Percentiles rank a stretch among this genome's conserved stretches.
phyloP scores from a whole-genome alignment of 2,888 invertebrate genomes.

The Pedicia rivosa region DNA sequence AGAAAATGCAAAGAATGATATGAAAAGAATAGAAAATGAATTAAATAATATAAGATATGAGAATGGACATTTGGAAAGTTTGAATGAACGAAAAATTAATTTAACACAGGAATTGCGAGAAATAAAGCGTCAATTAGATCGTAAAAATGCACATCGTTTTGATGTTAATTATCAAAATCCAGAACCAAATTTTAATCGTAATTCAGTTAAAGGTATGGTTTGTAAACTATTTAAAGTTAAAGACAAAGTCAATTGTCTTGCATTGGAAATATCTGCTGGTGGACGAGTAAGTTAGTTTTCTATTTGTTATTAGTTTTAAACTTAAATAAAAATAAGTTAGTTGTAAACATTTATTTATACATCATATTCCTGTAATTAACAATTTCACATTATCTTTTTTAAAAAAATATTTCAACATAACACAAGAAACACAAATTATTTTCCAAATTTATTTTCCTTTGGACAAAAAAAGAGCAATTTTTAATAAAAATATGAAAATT shows the following conservation, averaged over 20 bases:
- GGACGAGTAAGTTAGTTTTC: constrained; percentile 53
- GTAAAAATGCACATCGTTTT: constrained; percentile 22
- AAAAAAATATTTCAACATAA: not conserved
- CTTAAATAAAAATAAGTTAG: constrained; percentile 5
- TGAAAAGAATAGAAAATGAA: constrained; percentile 17
- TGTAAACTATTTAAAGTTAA: constrained; percentile 61
- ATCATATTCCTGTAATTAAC: constrained; percentile 7
- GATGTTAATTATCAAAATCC: constrained; percentile 65
- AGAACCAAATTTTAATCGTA: constrained; percentile 49
- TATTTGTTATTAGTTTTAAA: not conserved
- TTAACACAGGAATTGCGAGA: constrained; percentile 39
- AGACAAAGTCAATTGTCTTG: constrained; percentile 53
- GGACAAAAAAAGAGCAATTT: too few relatives aligned
- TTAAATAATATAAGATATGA: constrained; percentile 40
- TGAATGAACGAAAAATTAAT: constrained; percentile 33
- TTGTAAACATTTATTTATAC: constrained; percentile 9
- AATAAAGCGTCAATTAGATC: constrained; percentile 27
- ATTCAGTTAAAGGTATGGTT: constrained; percentile 58
- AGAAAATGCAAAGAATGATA: constrained; percentile 32
- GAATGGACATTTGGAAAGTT: constrained; percentile 38
- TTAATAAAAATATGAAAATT: too few relatives aligned
- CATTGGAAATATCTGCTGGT: constrained; percentile 74
- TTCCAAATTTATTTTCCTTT: too few relatives aligned
- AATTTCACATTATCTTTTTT: too few relatives aligned
- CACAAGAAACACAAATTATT: too few relatives aligned